These are phyloP conservation scores for Pavo muticus DNA, from an alignment of 2,113 vertebrate genomes.

Conservation along the genomic window DNA sequence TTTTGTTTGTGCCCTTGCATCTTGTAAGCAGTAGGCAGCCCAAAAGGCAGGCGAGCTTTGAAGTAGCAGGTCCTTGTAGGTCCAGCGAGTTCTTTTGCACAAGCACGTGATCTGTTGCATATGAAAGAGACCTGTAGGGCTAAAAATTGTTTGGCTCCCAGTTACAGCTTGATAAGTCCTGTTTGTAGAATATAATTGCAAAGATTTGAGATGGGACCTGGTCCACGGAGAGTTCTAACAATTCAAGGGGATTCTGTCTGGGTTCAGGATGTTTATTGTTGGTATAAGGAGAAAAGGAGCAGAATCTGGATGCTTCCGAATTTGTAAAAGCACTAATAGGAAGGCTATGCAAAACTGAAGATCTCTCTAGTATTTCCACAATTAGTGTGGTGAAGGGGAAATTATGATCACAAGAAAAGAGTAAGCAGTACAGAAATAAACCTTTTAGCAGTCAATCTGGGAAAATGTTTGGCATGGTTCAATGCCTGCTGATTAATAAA, in stretches of 20 bases:
- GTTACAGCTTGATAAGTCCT: neutral
- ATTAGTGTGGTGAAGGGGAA: neutral
- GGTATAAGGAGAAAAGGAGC: neutral
- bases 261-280: neutral
- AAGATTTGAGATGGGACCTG: neutral
- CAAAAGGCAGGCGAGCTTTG: neutral
- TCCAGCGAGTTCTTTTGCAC: neutral
- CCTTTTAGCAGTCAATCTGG: neutral
- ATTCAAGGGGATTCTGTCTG: neutral
- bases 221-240: neutral
- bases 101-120: neutral
- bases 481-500: neutral
- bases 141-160: neutral
- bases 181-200: neutral
- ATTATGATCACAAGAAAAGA: neutral
- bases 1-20: neutral
- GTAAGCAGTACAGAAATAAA: constrained; percentile 17
- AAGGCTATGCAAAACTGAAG: neutral
- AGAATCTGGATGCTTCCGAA: neutral
- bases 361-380: neutral
- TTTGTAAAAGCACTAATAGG: neutral
- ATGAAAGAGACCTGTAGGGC: neutral
- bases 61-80: neutral
- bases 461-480: neutral
- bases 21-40: neutral